phyloP scores from a whole-genome alignment of 1,140 invertebrate species.

The Caligus rogercresseyi region DNA sequence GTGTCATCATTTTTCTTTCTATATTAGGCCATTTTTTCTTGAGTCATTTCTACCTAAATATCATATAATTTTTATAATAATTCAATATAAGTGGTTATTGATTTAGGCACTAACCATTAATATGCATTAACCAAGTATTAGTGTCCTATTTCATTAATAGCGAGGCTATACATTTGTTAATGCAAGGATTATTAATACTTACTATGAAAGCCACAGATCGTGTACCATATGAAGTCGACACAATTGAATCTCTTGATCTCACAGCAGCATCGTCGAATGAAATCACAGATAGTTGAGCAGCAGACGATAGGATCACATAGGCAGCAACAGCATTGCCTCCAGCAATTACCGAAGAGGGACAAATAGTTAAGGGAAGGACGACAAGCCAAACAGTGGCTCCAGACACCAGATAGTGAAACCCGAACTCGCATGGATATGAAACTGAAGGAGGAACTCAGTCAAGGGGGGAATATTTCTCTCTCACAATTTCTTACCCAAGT shows the following conservation, averaged over 20 bases:
- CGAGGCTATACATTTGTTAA: background rate
- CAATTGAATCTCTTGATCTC: conserved; percentile 15
- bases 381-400: conserved; percentile 10
- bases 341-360: conserved; percentile 17
- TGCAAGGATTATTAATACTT: background rate
- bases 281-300: conserved; percentile 1
- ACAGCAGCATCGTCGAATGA: conserved; percentile 7
- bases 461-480: no score
- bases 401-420: conserved; percentile 17
- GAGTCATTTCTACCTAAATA: no score
- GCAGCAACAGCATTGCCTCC: conserved; percentile 20
- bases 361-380: conserved; percentile 11
- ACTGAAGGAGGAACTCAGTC: background rate
- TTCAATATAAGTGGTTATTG: no score
- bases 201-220: conserved; percentile 16
- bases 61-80: background rate
- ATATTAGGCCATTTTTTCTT: no score
- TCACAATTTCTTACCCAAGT: background rate
- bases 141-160: no score
- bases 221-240: conserved; percentile 10
- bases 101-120: no score
- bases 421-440: conserved; percentile 17
- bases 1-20: no score
- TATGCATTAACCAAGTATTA: no score
- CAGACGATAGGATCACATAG: conserved; percentile 19